phyloP scores from a whole-genome alignment of 2,113 vertebrate genomes.

The Triplophysa dalaica region DNA sequence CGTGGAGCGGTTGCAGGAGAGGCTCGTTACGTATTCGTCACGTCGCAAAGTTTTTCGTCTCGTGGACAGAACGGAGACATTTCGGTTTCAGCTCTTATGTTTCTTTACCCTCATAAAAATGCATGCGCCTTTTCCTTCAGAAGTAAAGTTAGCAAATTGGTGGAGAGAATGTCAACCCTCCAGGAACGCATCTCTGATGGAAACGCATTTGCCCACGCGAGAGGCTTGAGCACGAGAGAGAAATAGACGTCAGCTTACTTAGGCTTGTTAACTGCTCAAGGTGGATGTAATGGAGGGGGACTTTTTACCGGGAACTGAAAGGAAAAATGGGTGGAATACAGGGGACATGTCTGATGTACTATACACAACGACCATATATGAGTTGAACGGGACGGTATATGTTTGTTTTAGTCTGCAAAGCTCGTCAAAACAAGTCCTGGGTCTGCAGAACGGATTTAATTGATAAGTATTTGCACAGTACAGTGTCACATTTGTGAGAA shows the following conservation, averaged over 20 bases:
- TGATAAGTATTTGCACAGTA: background rate
- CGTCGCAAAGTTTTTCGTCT: background rate
- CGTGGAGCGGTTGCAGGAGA: background rate
- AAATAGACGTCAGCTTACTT: constrained; percentile 35
- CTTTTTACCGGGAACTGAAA: constrained; percentile 5
- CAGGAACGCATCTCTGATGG: constrained; percentile 1
- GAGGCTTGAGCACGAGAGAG: constrained; percentile 1
- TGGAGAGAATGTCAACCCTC: constrained; percentile 28
- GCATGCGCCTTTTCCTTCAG: constrained; percentile 15
- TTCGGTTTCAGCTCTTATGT: background rate
- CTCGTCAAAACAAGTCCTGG: background rate
- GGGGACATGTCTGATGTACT: constrained; percentile 8
- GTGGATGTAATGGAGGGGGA: constrained; percentile 10
- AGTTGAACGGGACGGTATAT: background rate
- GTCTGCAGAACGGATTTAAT: background rate
- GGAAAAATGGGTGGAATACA: background rate
- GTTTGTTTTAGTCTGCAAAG: background rate
- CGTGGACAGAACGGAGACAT: constrained; percentile 2
- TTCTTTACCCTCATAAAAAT: constrained; percentile 18
- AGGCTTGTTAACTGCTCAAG: constrained; percentile 23
- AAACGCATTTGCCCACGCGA: constrained; percentile 17
- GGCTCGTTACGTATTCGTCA: constrained; percentile 20
- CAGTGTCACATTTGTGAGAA: background rate
- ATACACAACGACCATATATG: background rate
- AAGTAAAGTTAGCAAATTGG: constrained; percentile 42